Evolutionary conservation across 2,113 vertebrate species (phyloP).

Genomic region (Murina feae): DNA sequence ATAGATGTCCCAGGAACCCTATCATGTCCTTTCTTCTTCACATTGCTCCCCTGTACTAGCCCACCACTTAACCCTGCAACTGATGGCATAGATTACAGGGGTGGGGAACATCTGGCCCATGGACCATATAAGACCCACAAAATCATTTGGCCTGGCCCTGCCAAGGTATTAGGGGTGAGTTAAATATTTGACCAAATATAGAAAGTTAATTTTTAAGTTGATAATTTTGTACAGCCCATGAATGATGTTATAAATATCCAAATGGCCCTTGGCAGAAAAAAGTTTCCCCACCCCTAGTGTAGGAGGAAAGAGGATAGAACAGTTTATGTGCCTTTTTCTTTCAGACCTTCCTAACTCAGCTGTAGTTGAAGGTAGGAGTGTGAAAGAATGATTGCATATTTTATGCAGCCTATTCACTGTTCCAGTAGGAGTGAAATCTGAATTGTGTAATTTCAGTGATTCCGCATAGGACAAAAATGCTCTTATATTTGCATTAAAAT

Average conservation of each 20-base stretch:
- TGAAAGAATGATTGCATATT: rapidly evolving
- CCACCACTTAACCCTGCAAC: background rate
- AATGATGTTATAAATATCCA: too few species aligned
- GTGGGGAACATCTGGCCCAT: too few species aligned
- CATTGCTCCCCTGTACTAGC: background rate
- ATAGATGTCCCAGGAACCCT: background rate
- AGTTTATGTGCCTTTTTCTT: background rate
- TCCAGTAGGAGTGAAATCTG: background rate
- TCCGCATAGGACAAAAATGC: background rate
- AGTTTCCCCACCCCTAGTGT: background rate
- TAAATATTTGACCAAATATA: too few species aligned
- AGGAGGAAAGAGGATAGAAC: background rate
- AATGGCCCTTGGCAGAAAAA: too few species aligned
- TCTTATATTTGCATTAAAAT: background rate
- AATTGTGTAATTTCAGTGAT: background rate
- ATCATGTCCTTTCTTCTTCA: background rate
- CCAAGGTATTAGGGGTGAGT: too few species aligned
- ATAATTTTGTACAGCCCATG: too few species aligned
- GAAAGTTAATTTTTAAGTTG: too few species aligned
- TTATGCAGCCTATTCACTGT: background rate
- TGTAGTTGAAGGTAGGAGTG: background rate
- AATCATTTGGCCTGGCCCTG: too few species aligned
- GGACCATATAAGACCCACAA: too few species aligned
- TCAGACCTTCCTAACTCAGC: background rate
- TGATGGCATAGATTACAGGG: background rate